phyloP scores from a whole-genome alignment of 2,797 vertebrate species.

The Crypturellus tataupa region DNA sequence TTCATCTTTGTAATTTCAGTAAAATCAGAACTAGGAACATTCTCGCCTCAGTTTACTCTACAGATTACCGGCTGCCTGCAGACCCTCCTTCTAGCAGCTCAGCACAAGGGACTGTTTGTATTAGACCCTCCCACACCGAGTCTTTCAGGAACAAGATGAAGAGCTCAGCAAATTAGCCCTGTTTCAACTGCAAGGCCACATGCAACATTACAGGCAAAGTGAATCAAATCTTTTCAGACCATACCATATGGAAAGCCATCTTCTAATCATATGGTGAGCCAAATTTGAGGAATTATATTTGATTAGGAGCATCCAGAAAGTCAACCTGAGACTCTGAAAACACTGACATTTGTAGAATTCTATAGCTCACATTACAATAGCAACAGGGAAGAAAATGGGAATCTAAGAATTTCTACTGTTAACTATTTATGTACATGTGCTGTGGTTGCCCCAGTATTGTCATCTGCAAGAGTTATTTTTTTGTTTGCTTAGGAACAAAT shows the following conservation, averaged over 20 bases:
- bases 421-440: neutral
- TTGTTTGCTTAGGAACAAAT: neutral
- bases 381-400: neutral
- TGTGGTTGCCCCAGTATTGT: neutral
- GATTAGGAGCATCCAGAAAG: neutral
- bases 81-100: neutral
- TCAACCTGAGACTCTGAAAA: neutral
- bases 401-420: neutral
- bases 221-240: slow-evolving; percentile 36
- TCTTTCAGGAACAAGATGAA: neutral
- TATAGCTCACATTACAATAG: neutral
- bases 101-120: neutral
- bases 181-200: neutral
- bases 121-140: neutral
- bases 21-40: neutral
- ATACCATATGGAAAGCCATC: neutral
- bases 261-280: neutral
- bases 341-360: neutral
- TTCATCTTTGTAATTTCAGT: slow-evolving; percentile 31
- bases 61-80: slow-evolving; percentile 1
- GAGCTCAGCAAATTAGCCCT: neutral
- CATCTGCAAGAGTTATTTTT: neutral
- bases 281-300: neutral
- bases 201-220: neutral
- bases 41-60: slow-evolving; percentile 4